phyloP scores from a whole-genome alignment of 2,113 vertebrate genomes.

The Atractosteus spatula region DNA sequence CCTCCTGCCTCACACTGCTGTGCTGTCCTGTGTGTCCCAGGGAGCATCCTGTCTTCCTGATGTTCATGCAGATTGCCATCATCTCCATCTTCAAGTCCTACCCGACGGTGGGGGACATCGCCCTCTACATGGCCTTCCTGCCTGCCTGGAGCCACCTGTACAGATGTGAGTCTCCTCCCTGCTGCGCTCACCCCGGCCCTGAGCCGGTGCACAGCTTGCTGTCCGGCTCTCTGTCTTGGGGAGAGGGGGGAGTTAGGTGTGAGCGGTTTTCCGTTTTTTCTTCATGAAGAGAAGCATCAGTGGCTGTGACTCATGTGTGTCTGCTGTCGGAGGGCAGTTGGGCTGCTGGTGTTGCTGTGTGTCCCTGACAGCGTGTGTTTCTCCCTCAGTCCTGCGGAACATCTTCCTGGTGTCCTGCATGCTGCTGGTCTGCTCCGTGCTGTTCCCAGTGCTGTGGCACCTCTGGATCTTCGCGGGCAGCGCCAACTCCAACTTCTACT shows the following conservation, averaged over 20 bases:
- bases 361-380: not conserved
- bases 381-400: slow-evolving; percentile 83
- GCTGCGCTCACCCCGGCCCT: no score
- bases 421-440: slow-evolving; percentile 83
- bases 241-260: not conserved
- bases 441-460: slow-evolving; percentile 98
- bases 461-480: slow-evolving; percentile 98
- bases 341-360: slow-evolving; percentile 21
- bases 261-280: not conserved
- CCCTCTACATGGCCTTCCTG: slow-evolving; percentile 93
- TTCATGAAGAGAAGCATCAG: slow-evolving; percentile 2
- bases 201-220: no score
- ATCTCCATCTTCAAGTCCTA: slow-evolving; percentile 98
- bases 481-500: slow-evolving; percentile 98
- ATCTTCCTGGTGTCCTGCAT: slow-evolving; percentile 89
- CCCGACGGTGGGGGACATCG: slow-evolving; percentile 89
- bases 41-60: slow-evolving; percentile 93
- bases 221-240: no score
- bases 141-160: slow-evolving; percentile 92
- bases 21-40: slow-evolving; percentile 52
- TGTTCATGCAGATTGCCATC: slow-evolving; percentile 93
- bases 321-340: not conserved
- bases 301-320: no score
- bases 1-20: not conserved
- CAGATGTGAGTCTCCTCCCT: slow-evolving; percentile 77